Percentiles rank a stretch among this genome's conserved stretches.
These are phyloP conservation scores for Incurvaria masculella DNA, from an alignment of 2,888 invertebrate genomes.

Conservation along the genomic window DNA sequence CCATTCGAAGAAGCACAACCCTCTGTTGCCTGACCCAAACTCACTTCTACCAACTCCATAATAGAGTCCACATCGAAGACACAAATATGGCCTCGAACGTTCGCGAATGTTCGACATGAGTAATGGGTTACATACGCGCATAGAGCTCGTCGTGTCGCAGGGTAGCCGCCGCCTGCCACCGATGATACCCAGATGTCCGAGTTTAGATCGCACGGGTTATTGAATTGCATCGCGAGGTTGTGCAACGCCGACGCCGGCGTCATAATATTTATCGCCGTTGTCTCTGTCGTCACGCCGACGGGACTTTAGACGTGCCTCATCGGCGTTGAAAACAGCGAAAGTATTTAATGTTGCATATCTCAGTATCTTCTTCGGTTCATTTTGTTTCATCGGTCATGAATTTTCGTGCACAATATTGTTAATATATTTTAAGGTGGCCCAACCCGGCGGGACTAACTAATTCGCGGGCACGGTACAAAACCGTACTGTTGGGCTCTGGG, in stretches of 20 bases:
- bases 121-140: constrained; percentile 35
- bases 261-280: neutral
- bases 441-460: too few relatives aligned
- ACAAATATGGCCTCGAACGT: constrained; percentile 7
- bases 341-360: neutral
- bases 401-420: too few relatives aligned
- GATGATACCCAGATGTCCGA: neutral
- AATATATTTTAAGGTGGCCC: too few relatives aligned
- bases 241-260: neutral
- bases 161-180: too few relatives aligned
- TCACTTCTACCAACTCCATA: constrained; percentile 20
- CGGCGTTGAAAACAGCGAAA: neutral
- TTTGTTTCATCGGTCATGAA: too few relatives aligned
- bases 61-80: constrained; percentile 28
- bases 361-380: too few relatives aligned
- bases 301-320: neutral
- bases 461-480: too few relatives aligned
- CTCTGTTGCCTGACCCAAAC: constrained; percentile 21
- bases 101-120: constrained; percentile 51
- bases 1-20: constrained; percentile 48
- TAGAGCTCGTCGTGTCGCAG: constrained; percentile 23
- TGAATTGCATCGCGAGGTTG: neutral
- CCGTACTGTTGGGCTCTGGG: too few relatives aligned
- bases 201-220: neutral
- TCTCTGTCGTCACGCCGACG: neutral